Evolutionary conservation across 2,888 invertebrate genomes (phyloP).

Genomic region (Didymodactylos carnosus): DNA sequence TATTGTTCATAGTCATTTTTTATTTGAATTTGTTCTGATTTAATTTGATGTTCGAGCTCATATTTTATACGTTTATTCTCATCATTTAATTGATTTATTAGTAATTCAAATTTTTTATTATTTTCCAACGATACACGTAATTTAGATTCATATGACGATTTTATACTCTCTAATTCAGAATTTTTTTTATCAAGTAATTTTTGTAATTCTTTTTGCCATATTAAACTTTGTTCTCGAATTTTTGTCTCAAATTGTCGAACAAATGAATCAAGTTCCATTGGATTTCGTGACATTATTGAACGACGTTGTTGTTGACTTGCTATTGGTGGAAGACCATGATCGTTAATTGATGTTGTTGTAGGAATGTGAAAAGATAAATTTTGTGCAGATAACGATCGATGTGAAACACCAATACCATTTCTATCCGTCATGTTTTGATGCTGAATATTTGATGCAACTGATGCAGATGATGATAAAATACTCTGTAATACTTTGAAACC

Average conservation of each 20-base stretch:
- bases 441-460: background rate
- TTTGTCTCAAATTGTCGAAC: background rate
- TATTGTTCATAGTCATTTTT: background rate
- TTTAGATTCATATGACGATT: background rate
- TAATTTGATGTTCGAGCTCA: background rate
- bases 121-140: background rate
- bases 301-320: background rate
- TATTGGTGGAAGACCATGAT: background rate
- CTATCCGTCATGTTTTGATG: too few relatives aligned
- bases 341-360: background rate
- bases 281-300: background rate
- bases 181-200: background rate
- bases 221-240: background rate
- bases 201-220: background rate
- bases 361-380: too few relatives aligned
- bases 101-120: background rate
- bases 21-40: background rate
- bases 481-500: background rate
- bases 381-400: background rate
- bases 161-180: background rate
- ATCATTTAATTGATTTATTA: background rate
- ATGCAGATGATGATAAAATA: background rate
- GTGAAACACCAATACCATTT: too few relatives aligned
- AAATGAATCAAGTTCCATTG: background rate
- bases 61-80: background rate